Percentiles rank a stretch among this genome's conserved stretches.
Evolutionary conservation across 2,113 vertebrate species (phyloP).

Genomic region (Planiliza haematocheilus): DNA sequence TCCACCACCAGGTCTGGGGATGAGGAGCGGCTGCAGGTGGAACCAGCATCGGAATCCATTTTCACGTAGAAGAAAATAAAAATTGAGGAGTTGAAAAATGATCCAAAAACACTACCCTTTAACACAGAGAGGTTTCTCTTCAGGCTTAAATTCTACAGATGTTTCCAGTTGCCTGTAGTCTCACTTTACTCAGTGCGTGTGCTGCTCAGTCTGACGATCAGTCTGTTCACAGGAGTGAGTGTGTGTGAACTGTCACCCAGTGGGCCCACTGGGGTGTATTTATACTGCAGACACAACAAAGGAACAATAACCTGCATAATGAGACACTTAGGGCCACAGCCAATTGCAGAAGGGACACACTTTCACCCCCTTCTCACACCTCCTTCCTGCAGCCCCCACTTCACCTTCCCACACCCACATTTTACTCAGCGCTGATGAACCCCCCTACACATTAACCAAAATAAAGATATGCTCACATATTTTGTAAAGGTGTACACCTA

Average conservation of each 20-base stretch:
- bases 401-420: constrained; percentile 69
- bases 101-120: neutral
- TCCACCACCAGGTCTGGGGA: constrained; percentile 85
- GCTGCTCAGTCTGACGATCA: constrained; percentile 28
- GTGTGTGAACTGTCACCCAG: constrained; percentile 68
- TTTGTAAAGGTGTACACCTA: constrained; percentile 52
- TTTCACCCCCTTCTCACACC: constrained; percentile 68
- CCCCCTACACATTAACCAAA: constrained; percentile 70
- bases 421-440: constrained; percentile 55
- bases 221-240: constrained; percentile 51
- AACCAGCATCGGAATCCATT: constrained; percentile 85
- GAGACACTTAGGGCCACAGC: constrained; percentile 82
- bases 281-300: constrained; percentile 84
- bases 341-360: constrained; percentile 85
- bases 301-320: constrained; percentile 87
- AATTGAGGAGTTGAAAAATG: constrained; percentile 1
- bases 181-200: constrained; percentile 34
- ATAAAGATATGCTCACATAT: constrained; percentile 51
- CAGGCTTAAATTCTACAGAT: constrained; percentile 11
- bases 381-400: constrained; percentile 65
- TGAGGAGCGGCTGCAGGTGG: constrained; percentile 84
- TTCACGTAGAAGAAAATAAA: neutral
- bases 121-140: neutral
- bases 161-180: constrained; percentile 25
- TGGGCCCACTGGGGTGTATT: constrained; percentile 76